Evolutionary conservation across 1,140 invertebrate genomes (phyloP).

Genomic region (Trichonephila inaurata): DNA sequence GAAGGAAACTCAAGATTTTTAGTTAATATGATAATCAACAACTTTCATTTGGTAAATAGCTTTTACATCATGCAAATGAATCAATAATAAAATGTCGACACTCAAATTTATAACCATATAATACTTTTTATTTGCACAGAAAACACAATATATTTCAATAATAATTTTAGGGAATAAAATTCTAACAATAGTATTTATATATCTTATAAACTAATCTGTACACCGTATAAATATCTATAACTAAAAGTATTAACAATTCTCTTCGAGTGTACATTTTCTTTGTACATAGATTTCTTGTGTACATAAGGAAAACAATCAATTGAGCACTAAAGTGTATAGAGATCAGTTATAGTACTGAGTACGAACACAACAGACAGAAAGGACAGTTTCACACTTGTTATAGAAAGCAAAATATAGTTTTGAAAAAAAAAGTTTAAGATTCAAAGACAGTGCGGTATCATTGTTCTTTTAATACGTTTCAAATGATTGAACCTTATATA

Average conservation of each 20-base stretch:
- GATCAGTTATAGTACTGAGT: conserved; percentile 34
- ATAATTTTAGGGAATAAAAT: conserved; percentile 62
- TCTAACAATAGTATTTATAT: conserved; percentile 53
- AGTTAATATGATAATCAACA: too few species aligned
- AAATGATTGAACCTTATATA: conserved; percentile 24
- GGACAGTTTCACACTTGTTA: conserved; percentile 43
- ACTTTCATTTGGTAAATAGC: too few species aligned
- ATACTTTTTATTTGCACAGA: conserved; percentile 70
- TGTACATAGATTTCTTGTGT: conserved; percentile 59
- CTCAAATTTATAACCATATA: conserved; percentile 53
- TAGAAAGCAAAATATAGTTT: conserved; percentile 54
- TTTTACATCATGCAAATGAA: neutral
- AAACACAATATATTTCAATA: conserved; percentile 63
- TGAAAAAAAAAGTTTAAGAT: conserved; percentile 26
- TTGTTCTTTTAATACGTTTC: conserved; percentile 3
- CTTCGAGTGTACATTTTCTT: conserved; percentile 44
- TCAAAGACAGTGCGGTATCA: conserved; percentile 28
- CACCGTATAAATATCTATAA: conserved; percentile 67
- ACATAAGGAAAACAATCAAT: conserved; percentile 49
- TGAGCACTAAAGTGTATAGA: conserved; percentile 66
- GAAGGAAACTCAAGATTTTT: too few species aligned
- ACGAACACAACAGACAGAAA: conserved; percentile 53
- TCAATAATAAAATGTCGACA: neutral
- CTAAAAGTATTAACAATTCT: conserved; percentile 63
- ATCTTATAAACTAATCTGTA: conserved; percentile 68